Conservation (phyloP, 2,113 vertebrate species). For the Acrocephalus arundinaceus region DNA sequence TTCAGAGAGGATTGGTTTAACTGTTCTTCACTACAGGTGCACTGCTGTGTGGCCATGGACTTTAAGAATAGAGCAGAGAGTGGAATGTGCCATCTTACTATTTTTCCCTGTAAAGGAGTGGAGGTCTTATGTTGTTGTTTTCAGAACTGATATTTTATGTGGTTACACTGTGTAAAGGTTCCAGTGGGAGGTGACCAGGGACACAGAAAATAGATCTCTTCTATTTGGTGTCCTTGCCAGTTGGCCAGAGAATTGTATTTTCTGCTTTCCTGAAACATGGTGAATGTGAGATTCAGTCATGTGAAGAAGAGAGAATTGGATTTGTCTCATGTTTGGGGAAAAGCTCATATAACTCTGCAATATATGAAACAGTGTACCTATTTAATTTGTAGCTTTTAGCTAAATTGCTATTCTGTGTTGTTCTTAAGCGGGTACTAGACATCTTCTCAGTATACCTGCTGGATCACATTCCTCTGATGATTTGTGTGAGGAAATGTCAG, state of each 20-base stretch:
- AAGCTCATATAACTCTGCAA: neutral
- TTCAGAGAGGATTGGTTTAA: neutral
- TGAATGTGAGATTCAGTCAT: neutral
- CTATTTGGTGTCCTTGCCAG: neutral
- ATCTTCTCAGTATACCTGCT: neutral
- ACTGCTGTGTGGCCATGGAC: neutral
- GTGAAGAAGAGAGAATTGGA: neutral
- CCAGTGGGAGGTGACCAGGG: neutral
- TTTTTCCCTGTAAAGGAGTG: neutral
- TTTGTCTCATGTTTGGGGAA: neutral
- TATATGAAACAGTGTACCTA: neutral
- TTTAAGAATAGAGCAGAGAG: neutral
- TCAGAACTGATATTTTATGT: neutral
- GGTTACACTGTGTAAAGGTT: neutral
- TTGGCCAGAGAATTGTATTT: neutral
- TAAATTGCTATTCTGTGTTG: neutral
- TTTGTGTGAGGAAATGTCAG: neutral
- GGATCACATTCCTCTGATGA: neutral
- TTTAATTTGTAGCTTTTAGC: neutral
- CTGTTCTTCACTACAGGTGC: neutral
- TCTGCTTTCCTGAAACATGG: neutral
- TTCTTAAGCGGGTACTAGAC: neutral
- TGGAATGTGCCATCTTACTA: neutral
- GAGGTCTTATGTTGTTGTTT: neutral
- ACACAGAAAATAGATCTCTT: neutral